Percentiles rank a stretch among this genome's conserved stretches.
Evolutionary conservation across 2,888 invertebrate genomes (phyloP).

Genomic region (Erpobdella octoculata): DNA sequence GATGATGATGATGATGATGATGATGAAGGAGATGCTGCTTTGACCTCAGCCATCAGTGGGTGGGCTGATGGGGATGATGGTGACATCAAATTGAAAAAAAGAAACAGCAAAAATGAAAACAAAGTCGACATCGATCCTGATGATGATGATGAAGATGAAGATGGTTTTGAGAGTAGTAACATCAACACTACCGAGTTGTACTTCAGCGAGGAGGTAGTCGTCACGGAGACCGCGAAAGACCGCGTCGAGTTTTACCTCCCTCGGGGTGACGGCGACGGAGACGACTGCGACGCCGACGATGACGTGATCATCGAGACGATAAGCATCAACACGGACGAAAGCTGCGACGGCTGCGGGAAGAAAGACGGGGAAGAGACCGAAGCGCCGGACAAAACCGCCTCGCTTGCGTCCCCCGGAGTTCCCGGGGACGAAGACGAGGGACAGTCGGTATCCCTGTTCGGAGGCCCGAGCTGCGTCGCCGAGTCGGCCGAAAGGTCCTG

Average conservation of each 20-base stretch:
- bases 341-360: neutral
- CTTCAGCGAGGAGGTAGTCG: neutral
- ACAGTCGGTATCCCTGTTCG: no score
- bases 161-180: neutral
- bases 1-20: slow-evolving; percentile 1
- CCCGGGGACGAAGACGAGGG: no score
- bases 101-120: neutral
- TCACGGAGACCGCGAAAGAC: neutral
- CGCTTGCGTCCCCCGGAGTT: neutral
- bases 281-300: neutral
- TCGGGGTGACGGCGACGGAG: neutral
- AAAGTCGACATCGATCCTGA: neutral
- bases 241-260: neutral
- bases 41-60: neutral
- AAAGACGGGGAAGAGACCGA: neutral
- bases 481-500: no score
- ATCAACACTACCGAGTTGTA: neutral
- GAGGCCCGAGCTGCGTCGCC: no score
- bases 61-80: neutral
- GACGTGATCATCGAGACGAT: slow-evolving; percentile 23
- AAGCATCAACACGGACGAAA: slow-evolving; percentile 14
- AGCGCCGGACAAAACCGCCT: neutral
- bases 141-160: neutral
- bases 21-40: neutral
- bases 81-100: neutral